Percentiles rank a stretch among this genome's conserved stretches.
These are phyloP conservation scores for Spea bombifrons DNA, from an alignment of 2,113 vertebrate genomes.

Conservation along the genomic window DNA sequence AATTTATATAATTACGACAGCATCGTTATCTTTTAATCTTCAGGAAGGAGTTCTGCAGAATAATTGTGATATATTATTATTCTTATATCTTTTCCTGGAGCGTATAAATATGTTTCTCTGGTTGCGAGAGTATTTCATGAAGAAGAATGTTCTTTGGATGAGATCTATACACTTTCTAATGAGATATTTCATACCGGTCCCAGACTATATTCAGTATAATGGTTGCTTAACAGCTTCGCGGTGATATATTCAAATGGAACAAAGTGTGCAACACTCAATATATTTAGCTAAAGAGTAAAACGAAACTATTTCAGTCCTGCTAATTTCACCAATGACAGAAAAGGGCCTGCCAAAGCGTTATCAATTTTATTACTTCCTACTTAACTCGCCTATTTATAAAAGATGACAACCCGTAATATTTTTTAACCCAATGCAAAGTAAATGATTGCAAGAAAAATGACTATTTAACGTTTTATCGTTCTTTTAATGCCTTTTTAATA, in stretches of 20 bases:
- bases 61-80: slow-evolving; percentile 1
- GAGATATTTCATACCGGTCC: slow-evolving; percentile 20
- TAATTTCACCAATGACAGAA: slow-evolving; percentile 23
- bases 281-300: slow-evolving; percentile 1
- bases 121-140: slow-evolving; percentile 29
- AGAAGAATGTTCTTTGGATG: slow-evolving; percentile 26
- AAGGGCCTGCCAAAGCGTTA: slow-evolving; percentile 4
- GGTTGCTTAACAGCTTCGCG: background rate
- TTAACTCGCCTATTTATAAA: too few species aligned
- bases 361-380: slow-evolving; percentile 4
- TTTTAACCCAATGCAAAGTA: too few species aligned
- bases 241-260: slow-evolving; percentile 40
- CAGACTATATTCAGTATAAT: background rate
- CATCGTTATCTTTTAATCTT: too few species aligned
- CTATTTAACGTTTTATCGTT: too few species aligned
- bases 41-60: too few species aligned
- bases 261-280: background rate
- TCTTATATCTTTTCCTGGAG: background rate
- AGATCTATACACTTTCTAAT: slow-evolving; percentile 10
- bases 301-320: slow-evolving; percentile 31
- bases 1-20: too few species aligned
- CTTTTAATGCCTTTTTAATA: too few species aligned
- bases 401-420: too few species aligned
- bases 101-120: slow-evolving; percentile 25
- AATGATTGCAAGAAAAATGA: too few species aligned